Base-by-base conservation (phyloP, 2,888 invertebrate species). In the Drosophila kanekoi region DNA sequence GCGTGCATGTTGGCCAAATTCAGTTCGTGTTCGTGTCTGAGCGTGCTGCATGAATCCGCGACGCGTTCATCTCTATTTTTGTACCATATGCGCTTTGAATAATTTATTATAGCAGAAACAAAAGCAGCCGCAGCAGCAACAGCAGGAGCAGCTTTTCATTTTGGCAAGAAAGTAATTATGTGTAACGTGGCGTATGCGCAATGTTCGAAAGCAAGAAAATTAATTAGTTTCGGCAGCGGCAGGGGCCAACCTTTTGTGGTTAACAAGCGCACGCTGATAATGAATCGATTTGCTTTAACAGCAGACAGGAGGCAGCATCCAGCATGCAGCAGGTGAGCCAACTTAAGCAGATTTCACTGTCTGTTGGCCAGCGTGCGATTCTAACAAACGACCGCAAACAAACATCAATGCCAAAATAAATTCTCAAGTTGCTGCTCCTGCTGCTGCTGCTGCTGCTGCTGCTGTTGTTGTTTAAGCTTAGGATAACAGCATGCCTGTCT, bases 171-270 rank as follows among this genome's bases (percentile, higher is more conserved):
- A 79, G 74, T 76, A 81, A 81, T 81, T 81, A 81, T 69, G 82
- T 79, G 68, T 60, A 81, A 71, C 79, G 69, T 62, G 79, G 77
- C 86, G 82, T 78, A 82, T 82, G 56, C 81, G 78, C 64, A 83
- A 86, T 83, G 63, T 68, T 63, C 59, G 51, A 68, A 63, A 62
- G 70, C 53, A 74, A 49, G 75, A 68, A 81, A 81, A 81, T 84
- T 81, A 84, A 87, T 87, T 84, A 78, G 78, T 84, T 28, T 79
- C 76, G 63, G 63, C 77, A 69, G 62, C 40, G 62, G 66, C 47
- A 52, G 53, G 20, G 23, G 18, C 16, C 16, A 23, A 18, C 16
- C 66, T 57, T 72, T 58, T 73, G 66, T 59, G 74, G 78, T 78
- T 77, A 78, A 64, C 78, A 74, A 78, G 71, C 52, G 49, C 71